These are phyloP conservation scores for Caenorhabditis angaria DNA, from an alignment of 2,888 invertebrate genomes.

Conservation along the genomic window DNA sequence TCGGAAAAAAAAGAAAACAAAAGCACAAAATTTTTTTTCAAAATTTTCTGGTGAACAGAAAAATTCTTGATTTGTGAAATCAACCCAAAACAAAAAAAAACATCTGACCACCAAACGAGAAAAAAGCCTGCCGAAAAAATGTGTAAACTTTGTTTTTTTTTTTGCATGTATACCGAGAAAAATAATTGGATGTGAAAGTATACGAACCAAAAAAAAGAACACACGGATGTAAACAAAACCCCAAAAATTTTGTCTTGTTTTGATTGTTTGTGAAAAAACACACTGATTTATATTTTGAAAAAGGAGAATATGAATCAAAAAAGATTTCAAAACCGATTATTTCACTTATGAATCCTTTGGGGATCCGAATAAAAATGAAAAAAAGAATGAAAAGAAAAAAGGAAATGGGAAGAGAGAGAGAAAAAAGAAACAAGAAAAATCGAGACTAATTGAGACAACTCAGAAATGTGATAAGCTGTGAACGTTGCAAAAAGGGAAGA, in stretches of 20 bases:
- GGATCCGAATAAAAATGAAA: background rate
- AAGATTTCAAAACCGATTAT: background rate
- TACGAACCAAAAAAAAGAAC: background rate
- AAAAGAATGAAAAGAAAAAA: background rate
- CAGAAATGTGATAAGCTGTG: constrained; percentile 9
- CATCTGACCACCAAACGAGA: too few relatives aligned
- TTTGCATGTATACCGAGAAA: background rate
- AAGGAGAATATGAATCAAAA: background rate
- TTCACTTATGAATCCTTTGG: too few relatives aligned
- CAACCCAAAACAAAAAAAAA: too few relatives aligned
- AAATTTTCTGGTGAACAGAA: too few relatives aligned
- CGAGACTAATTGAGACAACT: constrained; percentile 30
- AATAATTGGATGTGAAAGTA: background rate
- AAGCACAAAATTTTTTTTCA: too few relatives aligned
- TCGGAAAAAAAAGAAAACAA: too few relatives aligned
- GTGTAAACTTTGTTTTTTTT: background rate
- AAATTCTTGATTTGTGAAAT: too few relatives aligned
- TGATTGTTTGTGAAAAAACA: too few relatives aligned
- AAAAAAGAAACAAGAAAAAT: constrained; percentile 23
- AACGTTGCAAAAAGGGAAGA: background rate
- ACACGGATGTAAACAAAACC: background rate
- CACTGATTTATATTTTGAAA: too few relatives aligned
- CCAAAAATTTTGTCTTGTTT: background rate
- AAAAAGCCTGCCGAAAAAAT: background rate
- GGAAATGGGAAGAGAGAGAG: background rate